Conservation (phyloP, 2,797 vertebrate species). For the Salmo trutta region DNA sequence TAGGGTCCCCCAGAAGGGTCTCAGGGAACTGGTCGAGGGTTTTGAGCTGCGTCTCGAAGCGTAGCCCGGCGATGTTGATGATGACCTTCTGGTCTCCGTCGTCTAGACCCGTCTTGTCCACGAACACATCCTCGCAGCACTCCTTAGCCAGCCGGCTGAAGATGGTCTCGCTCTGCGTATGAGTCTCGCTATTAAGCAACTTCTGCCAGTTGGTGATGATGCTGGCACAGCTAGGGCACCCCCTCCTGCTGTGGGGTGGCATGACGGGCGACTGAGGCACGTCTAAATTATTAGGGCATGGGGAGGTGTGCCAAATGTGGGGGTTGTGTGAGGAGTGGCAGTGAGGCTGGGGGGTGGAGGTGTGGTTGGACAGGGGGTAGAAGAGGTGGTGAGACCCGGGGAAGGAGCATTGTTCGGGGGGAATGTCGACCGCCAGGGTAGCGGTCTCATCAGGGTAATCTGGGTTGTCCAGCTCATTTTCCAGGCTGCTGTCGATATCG, state of each 20-base stretch:
- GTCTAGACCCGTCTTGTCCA: conserved; percentile 33
- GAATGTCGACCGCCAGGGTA: background rate
- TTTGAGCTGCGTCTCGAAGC: conserved; percentile 91
- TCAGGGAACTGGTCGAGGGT: conserved; percentile 92
- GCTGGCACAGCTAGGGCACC: background rate
- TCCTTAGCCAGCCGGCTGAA: background rate
- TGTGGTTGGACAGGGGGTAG: background rate
- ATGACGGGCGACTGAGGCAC: background rate
- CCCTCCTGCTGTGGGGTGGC: background rate
- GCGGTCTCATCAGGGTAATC: background rate
- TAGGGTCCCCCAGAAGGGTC: conserved; percentile 87
- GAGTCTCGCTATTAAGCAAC: background rate
- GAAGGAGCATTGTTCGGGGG: background rate
- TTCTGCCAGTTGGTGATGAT: conserved; percentile 1
- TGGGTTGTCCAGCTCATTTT: background rate
- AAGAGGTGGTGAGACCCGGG: background rate
- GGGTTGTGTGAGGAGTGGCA: background rate
- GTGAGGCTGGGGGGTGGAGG: background rate
- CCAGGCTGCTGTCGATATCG: background rate
- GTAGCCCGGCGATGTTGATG: conserved; percentile 93
- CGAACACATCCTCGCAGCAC: background rate
- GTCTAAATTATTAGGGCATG: background rate
- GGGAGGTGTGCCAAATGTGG: background rate
- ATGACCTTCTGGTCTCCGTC: conserved; percentile 90
- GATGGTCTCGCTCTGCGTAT: background rate